Conservation (phyloP, 2,797 vertebrate species). For the Pseudochirops cupreus region DNA sequence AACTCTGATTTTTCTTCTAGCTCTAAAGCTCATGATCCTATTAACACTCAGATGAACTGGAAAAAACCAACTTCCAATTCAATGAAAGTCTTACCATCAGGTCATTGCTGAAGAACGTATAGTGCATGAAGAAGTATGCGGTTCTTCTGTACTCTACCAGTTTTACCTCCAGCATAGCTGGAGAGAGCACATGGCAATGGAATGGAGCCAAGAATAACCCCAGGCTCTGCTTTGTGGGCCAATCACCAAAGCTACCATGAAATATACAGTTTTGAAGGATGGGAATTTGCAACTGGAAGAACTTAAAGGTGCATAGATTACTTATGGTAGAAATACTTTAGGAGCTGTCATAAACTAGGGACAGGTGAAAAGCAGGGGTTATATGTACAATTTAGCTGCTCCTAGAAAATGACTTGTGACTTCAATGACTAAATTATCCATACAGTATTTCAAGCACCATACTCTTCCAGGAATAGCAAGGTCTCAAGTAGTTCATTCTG, state of each 20-base stretch:
- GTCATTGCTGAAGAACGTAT: background rate
- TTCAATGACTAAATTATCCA: background rate
- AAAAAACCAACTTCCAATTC: background rate
- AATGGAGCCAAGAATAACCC: background rate
- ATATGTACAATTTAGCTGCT: background rate
- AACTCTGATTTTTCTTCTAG: background rate
- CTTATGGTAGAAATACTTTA: background rate
- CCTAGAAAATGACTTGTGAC: background rate
- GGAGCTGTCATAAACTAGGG: background rate
- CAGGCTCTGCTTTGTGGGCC: background rate
- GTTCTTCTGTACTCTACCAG: background rate
- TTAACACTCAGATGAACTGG: background rate
- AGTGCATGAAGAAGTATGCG: background rate
- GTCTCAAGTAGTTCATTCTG: background rate
- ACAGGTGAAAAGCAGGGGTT: background rate
- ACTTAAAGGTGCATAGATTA: background rate
- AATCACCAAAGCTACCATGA: background rate
- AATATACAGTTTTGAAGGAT: background rate
- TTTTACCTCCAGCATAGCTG: background rate
- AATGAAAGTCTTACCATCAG: background rate
- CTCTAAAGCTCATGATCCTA: background rate
- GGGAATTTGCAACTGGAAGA: background rate
- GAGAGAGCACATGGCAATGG: background rate
- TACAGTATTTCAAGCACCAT: background rate
- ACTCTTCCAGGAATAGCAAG: background rate